These are phyloP conservation scores for Cheilosia impressa DNA, from an alignment of 2,888 invertebrate species.

Conservation along the genomic window DNA sequence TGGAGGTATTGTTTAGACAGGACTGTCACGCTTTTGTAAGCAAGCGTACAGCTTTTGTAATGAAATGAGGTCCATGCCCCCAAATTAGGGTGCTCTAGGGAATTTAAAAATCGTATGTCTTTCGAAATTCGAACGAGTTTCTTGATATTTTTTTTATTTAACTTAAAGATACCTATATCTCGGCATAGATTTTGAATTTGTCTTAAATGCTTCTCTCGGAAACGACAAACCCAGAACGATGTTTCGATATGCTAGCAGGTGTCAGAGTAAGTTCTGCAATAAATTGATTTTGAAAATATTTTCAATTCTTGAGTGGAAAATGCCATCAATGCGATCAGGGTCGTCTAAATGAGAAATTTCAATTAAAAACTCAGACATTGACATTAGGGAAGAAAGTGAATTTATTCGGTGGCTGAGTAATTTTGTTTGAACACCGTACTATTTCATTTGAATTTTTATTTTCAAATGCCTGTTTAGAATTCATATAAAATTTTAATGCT, in stretches of 20 bases:
- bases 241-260: too few relatives aligned
- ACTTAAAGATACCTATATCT: too few relatives aligned
- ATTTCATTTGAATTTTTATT: background rate
- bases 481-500: background rate
- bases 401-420: background rate
- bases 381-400: background rate
- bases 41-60: slow-evolving; percentile 12
- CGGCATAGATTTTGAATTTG: too few relatives aligned
- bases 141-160: background rate
- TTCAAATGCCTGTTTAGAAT: background rate
- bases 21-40: slow-evolving; percentile 35
- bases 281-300: background rate
- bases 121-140: too few relatives aligned
- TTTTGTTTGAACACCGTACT: background rate
- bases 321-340: background rate
- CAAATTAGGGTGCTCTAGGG: slow-evolving; percentile 17
- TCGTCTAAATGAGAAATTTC: background rate
- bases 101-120: background rate
- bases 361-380: background rate
- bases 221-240: too few relatives aligned
- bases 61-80: slow-evolving; percentile 47
- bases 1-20: slow-evolving; percentile 20
- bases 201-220: too few relatives aligned
- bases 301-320: background rate
- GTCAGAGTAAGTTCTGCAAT: background rate